These are phyloP conservation scores for Lerema accius DNA, from an alignment of 1,140 invertebrate species.

Conservation along the genomic window DNA sequence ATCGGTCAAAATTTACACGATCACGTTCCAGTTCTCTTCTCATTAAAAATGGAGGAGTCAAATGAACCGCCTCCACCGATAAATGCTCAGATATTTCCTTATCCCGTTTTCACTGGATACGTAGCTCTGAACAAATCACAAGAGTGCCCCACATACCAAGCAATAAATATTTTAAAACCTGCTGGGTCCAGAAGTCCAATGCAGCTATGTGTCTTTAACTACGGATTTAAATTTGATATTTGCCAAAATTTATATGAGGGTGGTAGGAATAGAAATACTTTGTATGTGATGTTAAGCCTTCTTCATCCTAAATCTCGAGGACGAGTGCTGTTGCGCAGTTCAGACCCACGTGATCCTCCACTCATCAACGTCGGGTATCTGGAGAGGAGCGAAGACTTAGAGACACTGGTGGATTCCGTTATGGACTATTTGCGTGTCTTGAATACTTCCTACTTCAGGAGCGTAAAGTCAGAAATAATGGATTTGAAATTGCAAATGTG, in stretches of 20 bases:
- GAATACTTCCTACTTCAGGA: slow-evolving; percentile 85
- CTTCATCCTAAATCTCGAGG: slow-evolving; percentile 45
- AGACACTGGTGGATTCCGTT: slow-evolving; percentile 23
- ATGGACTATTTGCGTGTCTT: slow-evolving; percentile 42
- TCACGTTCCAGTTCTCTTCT: slow-evolving; percentile 54
- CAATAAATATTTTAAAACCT: slow-evolving; percentile 23
- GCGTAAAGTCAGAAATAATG: slow-evolving; percentile 35
- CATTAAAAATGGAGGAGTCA: slow-evolving; percentile 11
- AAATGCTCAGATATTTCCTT: slow-evolving; percentile 10
- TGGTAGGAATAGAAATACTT: slow-evolving; percentile 20
- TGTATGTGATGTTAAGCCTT: slow-evolving; percentile 28
- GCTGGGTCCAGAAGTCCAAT: slow-evolving; percentile 14
- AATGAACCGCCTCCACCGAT: slow-evolving; percentile 1
- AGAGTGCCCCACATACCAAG: slow-evolving; percentile 40
- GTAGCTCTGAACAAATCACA: slow-evolving; percentile 35
- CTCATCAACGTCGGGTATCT: slow-evolving; percentile 34
- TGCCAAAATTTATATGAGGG: slow-evolving; percentile 34
- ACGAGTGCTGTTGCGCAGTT: slow-evolving; percentile 33
- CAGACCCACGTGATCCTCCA: slow-evolving; percentile 32
- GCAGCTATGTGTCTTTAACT: slow-evolving; percentile 33
- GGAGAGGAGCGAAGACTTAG: slow-evolving; percentile 33
- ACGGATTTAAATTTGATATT: slow-evolving; percentile 28
- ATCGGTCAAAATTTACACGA: slow-evolving; percentile 85
- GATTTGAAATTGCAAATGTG: slow-evolving; percentile 30
- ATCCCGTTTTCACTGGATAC: slow-evolving; percentile 36